phyloP scores from a whole-genome alignment of 2,797 vertebrate species.

The Odontamblyopus rebecca region DNA sequence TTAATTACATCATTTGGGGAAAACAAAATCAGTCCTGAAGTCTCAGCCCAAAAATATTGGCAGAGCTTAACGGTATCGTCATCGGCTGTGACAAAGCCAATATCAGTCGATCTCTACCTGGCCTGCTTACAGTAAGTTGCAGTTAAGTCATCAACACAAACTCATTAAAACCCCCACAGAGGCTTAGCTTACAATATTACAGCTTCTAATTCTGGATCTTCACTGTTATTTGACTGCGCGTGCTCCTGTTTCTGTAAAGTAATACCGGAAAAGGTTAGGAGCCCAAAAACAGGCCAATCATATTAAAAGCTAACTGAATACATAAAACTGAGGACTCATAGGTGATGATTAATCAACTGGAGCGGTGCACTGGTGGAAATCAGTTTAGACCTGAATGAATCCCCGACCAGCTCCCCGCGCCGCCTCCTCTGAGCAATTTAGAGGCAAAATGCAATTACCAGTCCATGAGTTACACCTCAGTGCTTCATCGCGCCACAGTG shows the following conservation, averaged over 20 bases:
- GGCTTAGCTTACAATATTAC: conserved; percentile 28
- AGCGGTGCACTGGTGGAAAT: conserved; percentile 75
- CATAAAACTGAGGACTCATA: conserved; percentile 78
- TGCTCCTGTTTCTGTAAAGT: conserved; percentile 57
- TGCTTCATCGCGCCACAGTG: conserved; percentile 66
- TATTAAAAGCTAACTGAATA: conserved; percentile 78
- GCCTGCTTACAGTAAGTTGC: too few species aligned
- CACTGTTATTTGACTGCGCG: conserved; percentile 56
- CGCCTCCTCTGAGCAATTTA: conserved; percentile 78
- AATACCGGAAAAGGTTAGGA: conserved; percentile 72
- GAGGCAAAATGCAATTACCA: conserved; percentile 80
- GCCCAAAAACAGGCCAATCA: conserved; percentile 59
- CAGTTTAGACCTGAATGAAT: conserved; percentile 74
- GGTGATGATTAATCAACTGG: conserved; percentile 81
- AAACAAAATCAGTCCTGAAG: too few species aligned
- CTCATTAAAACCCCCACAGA: conserved; percentile 35
- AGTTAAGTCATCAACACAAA: neutral
- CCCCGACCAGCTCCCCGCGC: conserved; percentile 1
- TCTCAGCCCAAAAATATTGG: too few species aligned
- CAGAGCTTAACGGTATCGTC: too few species aligned
- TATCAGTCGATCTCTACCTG: too few species aligned
- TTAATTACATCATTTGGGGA: too few species aligned
- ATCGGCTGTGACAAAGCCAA: too few species aligned
- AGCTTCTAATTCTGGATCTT: conserved; percentile 35
- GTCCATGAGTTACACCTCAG: conserved; percentile 73